Percentiles rank a stretch among this genome's conserved stretches.
These are phyloP conservation scores for Musca domestica DNA, from an alignment of 1,140 invertebrate species.

Conservation along the genomic window DNA sequence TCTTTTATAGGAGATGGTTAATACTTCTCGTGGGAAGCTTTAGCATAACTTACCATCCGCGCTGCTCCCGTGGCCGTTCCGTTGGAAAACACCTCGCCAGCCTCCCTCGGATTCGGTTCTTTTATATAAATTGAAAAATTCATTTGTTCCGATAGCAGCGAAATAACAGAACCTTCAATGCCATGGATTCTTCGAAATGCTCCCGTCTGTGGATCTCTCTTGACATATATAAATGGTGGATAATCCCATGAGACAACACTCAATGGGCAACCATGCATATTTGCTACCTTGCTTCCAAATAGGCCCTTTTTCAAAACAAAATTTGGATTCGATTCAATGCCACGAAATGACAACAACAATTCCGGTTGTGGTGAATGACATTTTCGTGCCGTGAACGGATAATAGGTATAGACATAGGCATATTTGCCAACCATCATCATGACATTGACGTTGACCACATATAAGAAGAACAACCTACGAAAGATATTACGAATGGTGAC, in stretches of 20 bases:
- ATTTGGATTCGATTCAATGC: not conserved
- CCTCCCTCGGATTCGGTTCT: constrained; percentile 26
- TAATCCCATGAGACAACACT: constrained; percentile 1
- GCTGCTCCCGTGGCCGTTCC: constrained; percentile 41
- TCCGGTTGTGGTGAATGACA: constrained; percentile 38
- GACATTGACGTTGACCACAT: constrained; percentile 42
- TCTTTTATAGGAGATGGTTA: too few species aligned
- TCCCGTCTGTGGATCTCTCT: not conserved
- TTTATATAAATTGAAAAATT: constrained; percentile 38
- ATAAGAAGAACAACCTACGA: constrained; percentile 37
- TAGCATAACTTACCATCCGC: constrained; percentile 34
- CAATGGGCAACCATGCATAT: constrained; percentile 23
- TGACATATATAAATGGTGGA: constrained; percentile 17
- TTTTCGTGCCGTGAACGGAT: constrained; percentile 34
- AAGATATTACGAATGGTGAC: constrained; percentile 36
- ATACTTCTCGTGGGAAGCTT: too few species aligned
- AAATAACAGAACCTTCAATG: constrained; percentile 39
- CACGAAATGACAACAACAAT: constrained; percentile 26
- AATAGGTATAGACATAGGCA: constrained; percentile 42
- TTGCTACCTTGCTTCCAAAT: constrained; percentile 14
- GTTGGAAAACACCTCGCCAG: constrained; percentile 33
- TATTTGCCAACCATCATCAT: constrained; percentile 26
- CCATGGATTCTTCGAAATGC: constrained; percentile 22
- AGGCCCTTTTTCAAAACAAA: not conserved
- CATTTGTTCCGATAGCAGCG: constrained; percentile 35